Evolutionary conservation across 2,888 invertebrate species (phyloP).

Genomic region (Cryptocheilus praepositus): DNA sequence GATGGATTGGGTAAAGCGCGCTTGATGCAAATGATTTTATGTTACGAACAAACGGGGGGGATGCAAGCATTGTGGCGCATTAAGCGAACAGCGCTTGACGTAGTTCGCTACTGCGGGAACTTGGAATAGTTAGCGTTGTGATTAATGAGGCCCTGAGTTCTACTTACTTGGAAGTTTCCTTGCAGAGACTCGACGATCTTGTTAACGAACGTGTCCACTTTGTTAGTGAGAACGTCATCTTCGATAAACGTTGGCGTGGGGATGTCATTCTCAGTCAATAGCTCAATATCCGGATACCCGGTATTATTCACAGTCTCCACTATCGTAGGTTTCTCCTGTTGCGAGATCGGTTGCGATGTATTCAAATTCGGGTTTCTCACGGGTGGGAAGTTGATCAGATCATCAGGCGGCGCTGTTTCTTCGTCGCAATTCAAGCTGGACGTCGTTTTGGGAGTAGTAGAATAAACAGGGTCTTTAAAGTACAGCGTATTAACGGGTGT

Average conservation of each 20-base stretch:
- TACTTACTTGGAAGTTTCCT: conserved; percentile 80
- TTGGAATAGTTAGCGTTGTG: too few relatives aligned
- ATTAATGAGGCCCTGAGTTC: background rate
- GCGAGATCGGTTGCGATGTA: conserved; percentile 79
- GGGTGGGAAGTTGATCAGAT: conserved; percentile 88
- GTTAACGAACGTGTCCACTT: conserved; percentile 88
- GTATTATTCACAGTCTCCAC: conserved; percentile 75
- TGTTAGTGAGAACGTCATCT: conserved; percentile 85
- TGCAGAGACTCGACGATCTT: conserved; percentile 90
- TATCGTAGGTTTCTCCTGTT: conserved; percentile 71
- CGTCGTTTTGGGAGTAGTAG: conserved; percentile 23
- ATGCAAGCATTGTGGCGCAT: too few relatives aligned
- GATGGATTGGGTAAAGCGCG: too few relatives aligned
- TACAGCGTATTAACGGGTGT: conserved; percentile 41
- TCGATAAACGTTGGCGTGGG: conserved; percentile 87
- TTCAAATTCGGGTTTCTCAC: conserved; percentile 90
- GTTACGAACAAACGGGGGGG: too few relatives aligned
- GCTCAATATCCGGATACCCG: conserved; percentile 61
- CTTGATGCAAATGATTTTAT: too few relatives aligned
- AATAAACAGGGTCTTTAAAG: conserved; percentile 45
- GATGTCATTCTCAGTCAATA: conserved; percentile 81
- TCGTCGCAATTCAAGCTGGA: conserved; percentile 75
- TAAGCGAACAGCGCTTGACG: too few relatives aligned
- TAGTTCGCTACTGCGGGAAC: too few relatives aligned
- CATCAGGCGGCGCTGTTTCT: conserved; percentile 81